Evolutionary conservation across 1,140 invertebrate species (phyloP).

Genomic region (Bicyclus anynana): DNA sequence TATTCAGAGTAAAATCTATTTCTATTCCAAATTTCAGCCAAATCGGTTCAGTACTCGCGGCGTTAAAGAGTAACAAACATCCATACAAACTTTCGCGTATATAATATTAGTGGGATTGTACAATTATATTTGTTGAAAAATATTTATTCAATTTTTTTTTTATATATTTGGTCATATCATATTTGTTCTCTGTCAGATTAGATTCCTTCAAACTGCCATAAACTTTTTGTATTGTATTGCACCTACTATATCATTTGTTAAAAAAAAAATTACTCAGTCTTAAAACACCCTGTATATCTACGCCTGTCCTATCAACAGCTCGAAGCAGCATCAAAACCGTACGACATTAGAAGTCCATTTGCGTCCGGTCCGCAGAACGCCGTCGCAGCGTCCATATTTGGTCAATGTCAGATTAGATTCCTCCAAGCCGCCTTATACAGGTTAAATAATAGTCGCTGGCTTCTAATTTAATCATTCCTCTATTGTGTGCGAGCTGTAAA

Average conservation of each 20-base stretch:
- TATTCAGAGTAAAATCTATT: too few species aligned
- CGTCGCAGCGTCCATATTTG: constrained; percentile 27
- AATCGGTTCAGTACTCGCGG: too few species aligned
- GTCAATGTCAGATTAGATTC: constrained; percentile 43
- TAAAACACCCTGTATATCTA: not conserved
- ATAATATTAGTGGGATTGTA: too few species aligned
- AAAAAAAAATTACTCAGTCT: too few species aligned
- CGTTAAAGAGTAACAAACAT: too few species aligned
- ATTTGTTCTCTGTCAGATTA: constrained; percentile 42
- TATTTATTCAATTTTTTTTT: too few species aligned
- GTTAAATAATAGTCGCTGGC: constrained; percentile 28
- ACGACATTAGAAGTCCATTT: constrained; percentile 28
- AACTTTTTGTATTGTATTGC: too few species aligned
- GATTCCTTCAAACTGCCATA: constrained; percentile 32
- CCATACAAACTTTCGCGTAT: too few species aligned
- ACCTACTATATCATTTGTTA: too few species aligned
- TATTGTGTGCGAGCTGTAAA: constrained; percentile 3
- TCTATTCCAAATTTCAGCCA: too few species aligned
- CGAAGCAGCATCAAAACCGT: constrained; percentile 45
- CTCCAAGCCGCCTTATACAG: constrained; percentile 32
- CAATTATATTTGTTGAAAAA: too few species aligned
- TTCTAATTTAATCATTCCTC: constrained; percentile 18
- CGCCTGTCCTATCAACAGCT: constrained; percentile 28
- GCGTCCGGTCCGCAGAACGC: constrained; percentile 19
- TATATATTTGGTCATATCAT: too few species aligned